Evolutionary conservation across 2,888 invertebrate species (phyloP).

Genomic region (Patella ulyssiponensis): DNA sequence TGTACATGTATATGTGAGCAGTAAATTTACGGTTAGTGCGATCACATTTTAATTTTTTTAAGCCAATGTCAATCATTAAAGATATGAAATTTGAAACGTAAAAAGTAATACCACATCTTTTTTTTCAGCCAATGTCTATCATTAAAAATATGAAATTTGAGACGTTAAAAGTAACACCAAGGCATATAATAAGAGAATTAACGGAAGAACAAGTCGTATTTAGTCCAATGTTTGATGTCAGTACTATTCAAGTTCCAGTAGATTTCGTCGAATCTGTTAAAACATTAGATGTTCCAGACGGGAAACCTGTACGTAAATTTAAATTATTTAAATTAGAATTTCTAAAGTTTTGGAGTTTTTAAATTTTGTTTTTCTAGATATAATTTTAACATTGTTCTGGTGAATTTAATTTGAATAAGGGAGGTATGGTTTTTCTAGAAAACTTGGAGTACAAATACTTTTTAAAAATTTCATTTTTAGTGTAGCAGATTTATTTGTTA

Average conservation of each 20-base stretch:
- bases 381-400: too few species aligned
- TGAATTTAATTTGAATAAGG: too few species aligned
- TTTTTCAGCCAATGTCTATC: conserved; percentile 10
- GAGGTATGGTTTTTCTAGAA: too few species aligned
- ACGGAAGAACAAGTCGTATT: neutral
- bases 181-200: neutral
- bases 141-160: neutral
- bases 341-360: too few species aligned
- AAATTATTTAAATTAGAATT: too few species aligned
- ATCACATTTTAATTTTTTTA: neutral
- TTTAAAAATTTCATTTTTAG: too few species aligned
- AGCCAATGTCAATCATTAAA: conserved; percentile 7
- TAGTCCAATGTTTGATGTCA: conserved; percentile 10
- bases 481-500: too few species aligned
- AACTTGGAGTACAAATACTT: too few species aligned
- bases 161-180: neutral
- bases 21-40: too few species aligned
- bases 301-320: neutral
- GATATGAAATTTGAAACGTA: neutral
- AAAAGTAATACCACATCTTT: neutral
- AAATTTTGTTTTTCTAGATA: too few species aligned
- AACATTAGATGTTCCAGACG: neutral
- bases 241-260: neutral
- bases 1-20: too few species aligned
- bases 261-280: neutral